A percentile compares a stretch with the other conserved stretches of the same genome.
These are phyloP conservation scores for Trachelipus rathkii DNA, from an alignment of 1,140 invertebrate species.

Conservation along the genomic window DNA sequence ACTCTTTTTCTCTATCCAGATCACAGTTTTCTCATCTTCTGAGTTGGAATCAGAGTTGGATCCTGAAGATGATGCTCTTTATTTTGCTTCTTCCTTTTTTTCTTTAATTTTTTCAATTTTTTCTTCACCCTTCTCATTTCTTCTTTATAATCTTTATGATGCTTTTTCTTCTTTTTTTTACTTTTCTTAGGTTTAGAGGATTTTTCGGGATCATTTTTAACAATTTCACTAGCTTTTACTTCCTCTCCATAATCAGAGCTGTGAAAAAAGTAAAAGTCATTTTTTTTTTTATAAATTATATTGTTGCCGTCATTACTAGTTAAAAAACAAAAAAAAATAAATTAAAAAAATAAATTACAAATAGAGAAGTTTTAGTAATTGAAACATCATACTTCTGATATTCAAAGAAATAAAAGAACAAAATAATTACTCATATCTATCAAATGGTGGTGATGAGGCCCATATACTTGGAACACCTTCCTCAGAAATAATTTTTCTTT, in stretches of 20 bases:
- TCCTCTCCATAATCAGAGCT: not conserved
- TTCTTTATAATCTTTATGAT: not conserved
- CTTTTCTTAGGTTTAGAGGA: not conserved
- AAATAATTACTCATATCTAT: not conserved
- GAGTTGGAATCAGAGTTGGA: not conserved
- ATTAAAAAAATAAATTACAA: too few relatives aligned
- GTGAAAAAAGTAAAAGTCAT: not conserved
- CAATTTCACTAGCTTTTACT: not conserved
- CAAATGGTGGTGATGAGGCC: not conserved
- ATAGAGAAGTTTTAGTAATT: too few relatives aligned
- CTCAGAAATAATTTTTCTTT: not conserved
- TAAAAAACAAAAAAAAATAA: too few relatives aligned
- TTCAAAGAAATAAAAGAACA: too few relatives aligned
- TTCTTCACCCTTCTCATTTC: not conserved
- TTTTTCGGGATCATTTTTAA: not conserved
- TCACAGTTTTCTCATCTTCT: not conserved
- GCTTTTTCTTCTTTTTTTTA: not conserved
- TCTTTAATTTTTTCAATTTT: not conserved
- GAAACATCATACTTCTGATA: too few relatives aligned
- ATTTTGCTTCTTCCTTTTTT: not conserved
- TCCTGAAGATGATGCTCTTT: not conserved
- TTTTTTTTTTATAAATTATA: too few relatives aligned
- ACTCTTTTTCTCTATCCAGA: slow-evolving; percentile 4
- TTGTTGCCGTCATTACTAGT: too few relatives aligned
- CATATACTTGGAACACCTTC: not conserved